Evolutionary conservation across 1,140 invertebrate species (phyloP).

Genomic region (Procambarus virginalis): DNA sequence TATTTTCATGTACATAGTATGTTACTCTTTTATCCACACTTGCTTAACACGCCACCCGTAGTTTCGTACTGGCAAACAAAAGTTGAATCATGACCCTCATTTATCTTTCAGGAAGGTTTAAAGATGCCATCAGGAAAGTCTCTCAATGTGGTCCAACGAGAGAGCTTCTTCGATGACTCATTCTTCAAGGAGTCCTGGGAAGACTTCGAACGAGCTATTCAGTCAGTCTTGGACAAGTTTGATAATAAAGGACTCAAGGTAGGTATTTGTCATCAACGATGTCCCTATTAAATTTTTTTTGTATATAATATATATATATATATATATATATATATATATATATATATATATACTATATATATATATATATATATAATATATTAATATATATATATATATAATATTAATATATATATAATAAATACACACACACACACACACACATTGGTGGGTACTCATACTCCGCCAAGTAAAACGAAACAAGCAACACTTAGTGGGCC

Average conservation of each 20-base stretch:
- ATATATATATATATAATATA: too few relatives aligned
- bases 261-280: background rate
- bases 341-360: too few relatives aligned
- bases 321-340: too few relatives aligned
- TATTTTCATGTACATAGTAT: too few relatives aligned
- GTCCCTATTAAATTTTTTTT: too few relatives aligned
- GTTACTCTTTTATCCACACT: too few relatives aligned
- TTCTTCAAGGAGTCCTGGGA: conserved; percentile 62
- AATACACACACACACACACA: too few relatives aligned
- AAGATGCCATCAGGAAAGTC: conserved; percentile 36
- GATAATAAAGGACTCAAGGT: conserved; percentile 43
- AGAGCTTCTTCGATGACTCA: conserved; percentile 59
- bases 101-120: background rate
- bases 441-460: too few relatives aligned
- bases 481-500: too few relatives aligned
- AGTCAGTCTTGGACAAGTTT: conserved; percentile 41
- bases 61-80: background rate
- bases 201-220: conserved; percentile 60
- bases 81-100: background rate
- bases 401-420: background rate
- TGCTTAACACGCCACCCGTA: too few relatives aligned
- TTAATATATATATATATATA: too few relatives aligned
- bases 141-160: conserved; percentile 37
- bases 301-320: background rate
- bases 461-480: too few relatives aligned